Base-by-base conservation (phyloP, 2,797 vertebrate genomes). In the Phataginus tetradactyla region DNA sequence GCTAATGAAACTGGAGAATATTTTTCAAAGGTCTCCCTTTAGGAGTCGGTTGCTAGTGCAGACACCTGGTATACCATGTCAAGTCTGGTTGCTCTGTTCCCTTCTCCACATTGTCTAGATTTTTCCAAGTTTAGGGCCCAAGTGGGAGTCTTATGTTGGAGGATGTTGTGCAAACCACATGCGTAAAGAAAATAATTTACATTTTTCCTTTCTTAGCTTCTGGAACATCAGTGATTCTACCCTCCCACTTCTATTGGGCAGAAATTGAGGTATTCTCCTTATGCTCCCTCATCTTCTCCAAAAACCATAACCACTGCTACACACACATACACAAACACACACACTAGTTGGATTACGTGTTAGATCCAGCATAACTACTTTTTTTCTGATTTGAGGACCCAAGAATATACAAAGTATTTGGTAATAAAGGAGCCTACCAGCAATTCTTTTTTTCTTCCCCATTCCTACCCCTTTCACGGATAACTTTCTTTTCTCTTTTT, bases 191-290 rank as follows among this genome's bases (percentile, higher is more conserved):
- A 97, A 97, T 97, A 97, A 97, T 98, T 97, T 98, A 97, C 97
- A 98, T 98, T 98, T 98, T 98, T 98, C 97, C 97, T 97, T 98
- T 98, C 97, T 98, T 98, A 98, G 97, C 94, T 98, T 96, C 96
- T 97, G 97, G 97, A 98, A 97, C 97, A 98, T 98, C 97, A 97
- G 96, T 91, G 97, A 98, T 97, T 97, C 97, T 63, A 91, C 91
- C 97, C 97, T 97, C 97, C 97, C 96, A 98, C 97, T 96, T 96
- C 94, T 92, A 95, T 97, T 98, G 97, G 97, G 95, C 94, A 97
- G 96, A 97, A 98, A 96, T 97, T 96, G 96, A 97, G 97, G 97
- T 96, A 97, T 96, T 97, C 97, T 98, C 97, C 97, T 97, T 98
- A 97, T 98, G 97, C 96, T 98, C 79, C 72, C 51, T 95, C 71